Conservation (phyloP, 2,888 invertebrate species). For the Phania funesta region DNA sequence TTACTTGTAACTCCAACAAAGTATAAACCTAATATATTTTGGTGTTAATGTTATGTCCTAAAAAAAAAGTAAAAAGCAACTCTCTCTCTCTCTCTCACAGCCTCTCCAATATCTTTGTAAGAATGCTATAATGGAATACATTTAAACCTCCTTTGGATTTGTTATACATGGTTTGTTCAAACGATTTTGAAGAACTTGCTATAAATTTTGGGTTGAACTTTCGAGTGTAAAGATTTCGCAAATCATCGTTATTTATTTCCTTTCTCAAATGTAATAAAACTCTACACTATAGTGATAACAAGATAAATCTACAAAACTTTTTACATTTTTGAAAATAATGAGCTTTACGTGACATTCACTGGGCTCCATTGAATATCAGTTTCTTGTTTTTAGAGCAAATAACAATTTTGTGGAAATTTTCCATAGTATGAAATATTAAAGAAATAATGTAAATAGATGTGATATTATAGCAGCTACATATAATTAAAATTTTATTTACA, state of each 20-base stretch:
- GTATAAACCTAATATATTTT: too few relatives aligned
- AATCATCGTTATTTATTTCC: slow-evolving; percentile 28
- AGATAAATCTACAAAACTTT: slow-evolving; percentile 53
- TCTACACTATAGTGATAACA: slow-evolving; percentile 63
- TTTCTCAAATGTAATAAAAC: slow-evolving; percentile 36
- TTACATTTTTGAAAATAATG: slow-evolving; percentile 17
- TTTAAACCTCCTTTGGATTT: too few relatives aligned
- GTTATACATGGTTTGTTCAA: too few relatives aligned
- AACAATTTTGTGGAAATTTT: slow-evolving; percentile 59
- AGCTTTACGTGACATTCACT: slow-evolving; percentile 16
- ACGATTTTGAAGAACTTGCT: too few relatives aligned
- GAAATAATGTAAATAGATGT: slow-evolving; percentile 48
- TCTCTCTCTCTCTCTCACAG: too few relatives aligned
- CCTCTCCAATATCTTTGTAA: too few relatives aligned
- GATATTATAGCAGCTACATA: slow-evolving; percentile 28
- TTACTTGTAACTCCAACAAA: too few relatives aligned
- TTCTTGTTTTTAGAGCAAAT: slow-evolving; percentile 53
- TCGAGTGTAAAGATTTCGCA: slow-evolving; percentile 32
- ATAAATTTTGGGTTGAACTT: neutral
- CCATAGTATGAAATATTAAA: slow-evolving; percentile 31
- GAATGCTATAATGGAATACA: too few relatives aligned
- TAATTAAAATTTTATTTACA: too few relatives aligned
- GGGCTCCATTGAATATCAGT: slow-evolving; percentile 34
- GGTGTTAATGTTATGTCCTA: too few relatives aligned
- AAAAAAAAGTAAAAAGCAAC: too few relatives aligned